Conservation (phyloP, 37 sponge, comb jelly and placozoan species). For the Theonella swinhoei region DNA sequence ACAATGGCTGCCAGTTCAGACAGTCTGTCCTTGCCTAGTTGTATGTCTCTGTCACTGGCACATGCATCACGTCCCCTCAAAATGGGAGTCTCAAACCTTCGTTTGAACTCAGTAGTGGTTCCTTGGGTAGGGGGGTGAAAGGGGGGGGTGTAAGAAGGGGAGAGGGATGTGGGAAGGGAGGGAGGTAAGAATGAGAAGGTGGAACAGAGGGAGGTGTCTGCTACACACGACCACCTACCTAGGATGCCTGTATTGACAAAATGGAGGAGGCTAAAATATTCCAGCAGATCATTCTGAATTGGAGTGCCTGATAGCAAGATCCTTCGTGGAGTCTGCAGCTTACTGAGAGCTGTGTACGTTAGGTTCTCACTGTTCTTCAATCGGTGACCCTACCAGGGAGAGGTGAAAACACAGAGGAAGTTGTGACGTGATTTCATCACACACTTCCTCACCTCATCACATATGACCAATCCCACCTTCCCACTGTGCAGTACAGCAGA, state of each 20-base stretch:
- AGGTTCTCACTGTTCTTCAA: conserved; percentile 98
- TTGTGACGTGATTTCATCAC: too few species aligned
- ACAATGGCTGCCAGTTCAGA: conserved; percentile 83
- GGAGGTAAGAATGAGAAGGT: background rate
- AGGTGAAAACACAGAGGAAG: background rate
- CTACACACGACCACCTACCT: conserved; percentile 28
- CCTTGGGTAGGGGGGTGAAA: conserved; percentile 42
- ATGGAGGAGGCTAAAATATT: conserved; percentile 97
- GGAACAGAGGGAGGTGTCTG: background rate
- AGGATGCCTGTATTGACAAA: conserved; percentile 96
- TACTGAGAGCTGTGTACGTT: conserved; percentile 90
- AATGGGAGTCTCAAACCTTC: conserved; percentile 92
- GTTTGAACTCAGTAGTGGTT: conserved; percentile 80
- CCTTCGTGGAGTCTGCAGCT: conserved; percentile 71
- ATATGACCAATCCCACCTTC: conserved; percentile 87
- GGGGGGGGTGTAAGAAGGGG: conserved; percentile 2
- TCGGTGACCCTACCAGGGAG: conserved; percentile 77
- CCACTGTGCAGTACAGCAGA: conserved; percentile 82
- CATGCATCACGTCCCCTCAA: conserved; percentile 88
- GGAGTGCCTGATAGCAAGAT: conserved; percentile 96
- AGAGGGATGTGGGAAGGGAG: background rate
- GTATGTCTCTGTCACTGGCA: conserved; percentile 74
- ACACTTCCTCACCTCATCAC: conserved; percentile 80
- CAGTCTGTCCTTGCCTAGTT: conserved; percentile 77
- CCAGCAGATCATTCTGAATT: conserved; percentile 96